Evolutionary conservation across 1,140 invertebrate genomes (phyloP).

Genomic region (Danaus plexippus): DNA sequence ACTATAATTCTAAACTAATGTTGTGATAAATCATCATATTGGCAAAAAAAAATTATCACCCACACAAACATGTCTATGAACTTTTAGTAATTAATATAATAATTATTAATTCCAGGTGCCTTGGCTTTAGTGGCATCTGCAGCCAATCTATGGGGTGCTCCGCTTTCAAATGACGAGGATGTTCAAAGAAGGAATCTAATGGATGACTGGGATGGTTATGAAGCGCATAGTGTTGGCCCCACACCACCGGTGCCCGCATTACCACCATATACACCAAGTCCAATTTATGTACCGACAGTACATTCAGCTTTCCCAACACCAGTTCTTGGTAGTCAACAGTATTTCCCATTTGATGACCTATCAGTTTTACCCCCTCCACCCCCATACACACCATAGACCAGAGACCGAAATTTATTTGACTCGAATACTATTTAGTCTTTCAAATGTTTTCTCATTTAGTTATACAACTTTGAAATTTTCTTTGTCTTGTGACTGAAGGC

Average conservation of each 20-base stretch:
- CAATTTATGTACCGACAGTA: conserved; percentile 42
- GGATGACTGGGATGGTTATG: conserved; percentile 65
- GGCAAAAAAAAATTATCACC: too few species aligned
- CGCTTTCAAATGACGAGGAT: conserved; percentile 56
- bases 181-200: conserved; percentile 57
- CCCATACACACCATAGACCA: conserved; percentile 67
- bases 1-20: too few species aligned
- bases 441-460: too few species aligned
- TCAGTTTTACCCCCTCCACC: conserved; percentile 68
- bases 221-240: conserved; percentile 56
- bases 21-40: too few species aligned
- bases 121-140: conserved; percentile 58
- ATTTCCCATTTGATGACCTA: conserved; percentile 65
- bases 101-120: conserved; percentile 35
- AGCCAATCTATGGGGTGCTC: conserved; percentile 61
- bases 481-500: too few species aligned
- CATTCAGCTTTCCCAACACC: conserved; percentile 54
- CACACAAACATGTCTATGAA: too few species aligned
- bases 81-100: background rate
- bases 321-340: conserved; percentile 57
- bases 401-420: conserved; percentile 11
- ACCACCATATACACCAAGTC: conserved; percentile 60
- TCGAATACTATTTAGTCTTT: too few species aligned
- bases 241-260: conserved; percentile 53
- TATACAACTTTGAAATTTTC: too few species aligned